phyloP scores from a whole-genome alignment of 2,113 vertebrate species.

The Penelope pileata region DNA sequence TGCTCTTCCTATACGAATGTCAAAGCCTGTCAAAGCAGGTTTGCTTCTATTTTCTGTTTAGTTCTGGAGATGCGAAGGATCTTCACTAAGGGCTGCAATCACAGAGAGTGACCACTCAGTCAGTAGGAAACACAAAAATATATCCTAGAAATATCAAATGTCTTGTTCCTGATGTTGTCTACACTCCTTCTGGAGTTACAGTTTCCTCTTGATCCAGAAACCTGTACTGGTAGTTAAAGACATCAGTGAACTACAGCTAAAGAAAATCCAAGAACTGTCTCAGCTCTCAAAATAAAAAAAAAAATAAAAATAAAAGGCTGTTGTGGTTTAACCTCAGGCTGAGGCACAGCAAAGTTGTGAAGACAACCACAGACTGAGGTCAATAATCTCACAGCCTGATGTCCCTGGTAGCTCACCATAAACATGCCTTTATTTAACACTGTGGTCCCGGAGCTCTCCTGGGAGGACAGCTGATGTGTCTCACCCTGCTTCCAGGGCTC shows the following conservation, averaged over 20 bases:
- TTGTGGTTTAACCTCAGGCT: conserved; percentile 5
- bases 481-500: neutral
- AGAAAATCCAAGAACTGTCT: neutral
- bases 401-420: neutral
- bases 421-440: neutral
- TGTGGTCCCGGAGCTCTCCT: neutral
- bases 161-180: neutral
- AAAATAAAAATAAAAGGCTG: neutral
- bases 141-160: neutral
- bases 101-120: neutral
- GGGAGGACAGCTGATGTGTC: neutral
- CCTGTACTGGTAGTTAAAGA: neutral
- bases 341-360: neutral
- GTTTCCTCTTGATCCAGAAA: neutral
- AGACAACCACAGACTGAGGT: neutral
- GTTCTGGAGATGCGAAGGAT: neutral
- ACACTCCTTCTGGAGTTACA: neutral
- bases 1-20: neutral
- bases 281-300: neutral
- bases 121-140: neutral
- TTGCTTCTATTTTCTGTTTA: neutral
- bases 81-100: neutral
- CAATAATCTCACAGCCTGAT: neutral
- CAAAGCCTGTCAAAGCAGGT: neutral
- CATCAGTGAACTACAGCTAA: neutral